Evolutionary conservation across 30 jellyfish, hydroid and myxozoan species (phyloP).

Genomic region (Chrysaora quinquecirrha): DNA sequence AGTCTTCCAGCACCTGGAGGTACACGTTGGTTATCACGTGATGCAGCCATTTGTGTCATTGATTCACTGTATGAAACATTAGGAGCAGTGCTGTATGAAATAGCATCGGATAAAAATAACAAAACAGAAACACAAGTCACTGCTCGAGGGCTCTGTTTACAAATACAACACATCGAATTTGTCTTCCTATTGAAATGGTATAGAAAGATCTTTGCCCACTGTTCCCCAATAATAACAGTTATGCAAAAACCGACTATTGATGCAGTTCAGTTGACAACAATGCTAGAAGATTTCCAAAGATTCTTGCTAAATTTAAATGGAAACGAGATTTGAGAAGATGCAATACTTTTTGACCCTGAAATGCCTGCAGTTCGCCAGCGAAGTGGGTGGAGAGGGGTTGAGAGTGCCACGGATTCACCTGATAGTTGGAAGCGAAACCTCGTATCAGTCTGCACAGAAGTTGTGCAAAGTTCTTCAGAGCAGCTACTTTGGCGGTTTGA

Average conservation of each 20-base stretch:
- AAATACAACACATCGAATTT: constrained; percentile 46
- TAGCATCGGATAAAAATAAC: background rate
- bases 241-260: constrained; percentile 57
- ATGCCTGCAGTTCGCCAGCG: constrained; percentile 33
- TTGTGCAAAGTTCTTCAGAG: constrained; percentile 12
- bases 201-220: constrained; percentile 29
- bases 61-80: background rate
- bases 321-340: constrained; percentile 44
- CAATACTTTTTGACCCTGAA: constrained; percentile 42
- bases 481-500: constrained; percentile 52
- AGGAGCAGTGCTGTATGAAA: constrained; percentile 10
- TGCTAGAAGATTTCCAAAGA: constrained; percentile 31
- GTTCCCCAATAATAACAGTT: constrained; percentile 43
- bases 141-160: constrained; percentile 38
- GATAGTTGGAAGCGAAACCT: constrained; percentile 35
- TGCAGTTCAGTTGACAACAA: constrained; percentile 22
- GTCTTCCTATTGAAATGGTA: constrained; percentile 16
- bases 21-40: constrained; percentile 17
- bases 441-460: constrained; percentile 7
- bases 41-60: constrained; percentile 1
- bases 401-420: constrained; percentile 37
- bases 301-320: constrained; percentile 14
- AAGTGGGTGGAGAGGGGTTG: constrained; percentile 60
- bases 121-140: constrained; percentile 12
- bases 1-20: background rate